Evolutionary conservation across 2,113 vertebrate species (phyloP).

Genomic region (Pseudorectes ferrugineus): DNA sequence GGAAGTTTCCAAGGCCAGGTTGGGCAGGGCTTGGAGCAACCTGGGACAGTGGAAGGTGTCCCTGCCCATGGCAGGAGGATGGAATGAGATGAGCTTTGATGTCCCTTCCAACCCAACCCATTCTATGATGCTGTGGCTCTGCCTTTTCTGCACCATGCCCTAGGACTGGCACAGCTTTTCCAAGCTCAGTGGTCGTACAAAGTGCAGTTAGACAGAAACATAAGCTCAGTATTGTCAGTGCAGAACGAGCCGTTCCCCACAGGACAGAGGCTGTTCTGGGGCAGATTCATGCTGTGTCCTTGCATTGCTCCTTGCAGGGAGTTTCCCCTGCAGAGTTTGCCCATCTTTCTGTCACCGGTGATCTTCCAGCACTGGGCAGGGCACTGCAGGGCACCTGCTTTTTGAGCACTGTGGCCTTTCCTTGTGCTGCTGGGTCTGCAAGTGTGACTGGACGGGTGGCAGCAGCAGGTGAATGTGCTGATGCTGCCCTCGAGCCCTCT

Average conservation of each 20-base stretch:
- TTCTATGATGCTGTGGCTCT: neutral
- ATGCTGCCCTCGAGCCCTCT: neutral
- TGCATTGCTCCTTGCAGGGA: neutral
- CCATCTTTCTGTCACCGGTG: neutral
- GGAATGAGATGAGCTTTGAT: neutral
- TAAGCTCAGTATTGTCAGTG: neutral
- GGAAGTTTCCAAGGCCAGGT: accelerated
- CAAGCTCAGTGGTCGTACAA: neutral
- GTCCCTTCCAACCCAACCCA: neutral
- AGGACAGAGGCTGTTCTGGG: neutral
- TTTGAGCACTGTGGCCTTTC: neutral
- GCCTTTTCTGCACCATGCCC: neutral
- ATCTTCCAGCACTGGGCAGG: neutral
- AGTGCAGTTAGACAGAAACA: neutral
- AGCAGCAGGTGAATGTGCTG: neutral
- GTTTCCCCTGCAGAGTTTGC: neutral
- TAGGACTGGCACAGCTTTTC: neutral
- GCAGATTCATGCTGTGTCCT: neutral
- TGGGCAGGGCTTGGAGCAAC: accelerated
- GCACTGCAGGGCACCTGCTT: neutral
- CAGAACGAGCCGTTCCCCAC: neutral
- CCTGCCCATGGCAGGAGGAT: neutral
- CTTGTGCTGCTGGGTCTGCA: neutral
- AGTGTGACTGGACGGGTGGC: neutral
- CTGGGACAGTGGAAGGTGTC: accelerated